phyloP scores from a whole-genome alignment of 2,888 invertebrate genomes.

The Frankliniella fusca region DNA sequence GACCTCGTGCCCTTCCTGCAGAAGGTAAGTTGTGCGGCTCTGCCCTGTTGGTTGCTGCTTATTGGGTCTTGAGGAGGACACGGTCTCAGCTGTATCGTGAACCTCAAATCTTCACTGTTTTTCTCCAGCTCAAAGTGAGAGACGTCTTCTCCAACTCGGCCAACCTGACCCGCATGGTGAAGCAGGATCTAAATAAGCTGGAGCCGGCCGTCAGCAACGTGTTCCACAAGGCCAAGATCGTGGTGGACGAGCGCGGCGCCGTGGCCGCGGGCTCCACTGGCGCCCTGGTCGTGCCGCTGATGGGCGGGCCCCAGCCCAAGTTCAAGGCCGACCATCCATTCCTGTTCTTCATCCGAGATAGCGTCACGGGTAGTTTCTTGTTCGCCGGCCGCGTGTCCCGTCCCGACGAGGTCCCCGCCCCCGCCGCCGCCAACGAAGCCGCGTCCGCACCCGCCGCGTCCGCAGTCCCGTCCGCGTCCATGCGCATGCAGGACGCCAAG shows the following conservation, averaged over 20 bases:
- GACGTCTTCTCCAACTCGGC: neutral
- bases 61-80: too few species aligned
- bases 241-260: constrained; percentile 56
- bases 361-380: neutral
- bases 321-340: constrained; percentile 43
- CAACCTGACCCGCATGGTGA: neutral
- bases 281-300: constrained; percentile 2
- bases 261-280: constrained; percentile 46
- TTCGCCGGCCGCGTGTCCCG: constrained; percentile 12
- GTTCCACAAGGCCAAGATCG: constrained; percentile 24
- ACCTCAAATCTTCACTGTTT: neutral
- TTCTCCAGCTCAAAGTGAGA: neutral
- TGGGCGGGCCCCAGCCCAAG: constrained; percentile 31
- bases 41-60: neutral
- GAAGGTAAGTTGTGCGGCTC: constrained; percentile 47
- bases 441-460: neutral
- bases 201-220: constrained; percentile 16
- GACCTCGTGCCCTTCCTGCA: constrained; percentile 58
- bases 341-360: constrained; percentile 41
- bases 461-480: neutral
- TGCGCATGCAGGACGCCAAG: neutral
- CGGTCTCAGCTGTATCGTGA: too few species aligned
- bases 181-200: neutral
- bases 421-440: neutral
- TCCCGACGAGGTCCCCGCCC: neutral